A percentile compares a stretch with the other conserved stretches of the same genome.
phyloP scores from a whole-genome alignment of 2,797 vertebrate species.

The Cossypha heuglini region DNA sequence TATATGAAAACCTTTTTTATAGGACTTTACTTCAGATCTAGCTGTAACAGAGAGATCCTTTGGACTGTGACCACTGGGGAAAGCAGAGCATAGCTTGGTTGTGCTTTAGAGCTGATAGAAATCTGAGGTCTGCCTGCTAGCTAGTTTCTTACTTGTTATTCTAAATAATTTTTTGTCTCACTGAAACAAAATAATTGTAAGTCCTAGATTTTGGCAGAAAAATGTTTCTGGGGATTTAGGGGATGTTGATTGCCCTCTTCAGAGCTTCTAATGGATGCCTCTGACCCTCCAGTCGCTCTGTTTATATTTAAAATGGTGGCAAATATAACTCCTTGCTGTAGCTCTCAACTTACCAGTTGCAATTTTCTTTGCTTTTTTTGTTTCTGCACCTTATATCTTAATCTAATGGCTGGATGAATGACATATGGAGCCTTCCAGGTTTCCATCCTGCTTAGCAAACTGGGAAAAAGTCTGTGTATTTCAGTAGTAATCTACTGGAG shows the following conservation, averaged over 20 bases:
- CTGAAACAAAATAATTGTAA: neutral
- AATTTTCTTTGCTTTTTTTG: slow-evolving; percentile 31
- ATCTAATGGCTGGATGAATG: slow-evolving; percentile 4
- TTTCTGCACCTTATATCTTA: slow-evolving; percentile 24
- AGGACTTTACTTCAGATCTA: neutral
- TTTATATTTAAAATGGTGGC: neutral
- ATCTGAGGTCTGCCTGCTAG: neutral
- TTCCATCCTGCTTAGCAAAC: slow-evolving; percentile 20
- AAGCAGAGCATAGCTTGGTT: neutral
- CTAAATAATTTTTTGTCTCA: neutral
- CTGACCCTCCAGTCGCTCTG: neutral
- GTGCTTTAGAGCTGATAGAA: neutral
- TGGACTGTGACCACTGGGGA: neutral
- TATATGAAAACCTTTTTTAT: neutral
- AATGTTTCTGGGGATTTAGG: neutral
- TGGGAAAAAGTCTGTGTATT: neutral
- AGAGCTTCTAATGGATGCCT: neutral
- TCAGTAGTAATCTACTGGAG: slow-evolving; percentile 43
- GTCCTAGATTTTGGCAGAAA: neutral
- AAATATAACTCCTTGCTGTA: neutral
- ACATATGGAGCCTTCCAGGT: slow-evolving; percentile 19
- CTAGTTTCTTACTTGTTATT: neutral
- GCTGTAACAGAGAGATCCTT: neutral
- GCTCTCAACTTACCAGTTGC: neutral
- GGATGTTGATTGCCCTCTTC: neutral